Base-by-base conservation (phyloP, 2,888 invertebrate genomes). In the Cetonia aurata region DNA sequence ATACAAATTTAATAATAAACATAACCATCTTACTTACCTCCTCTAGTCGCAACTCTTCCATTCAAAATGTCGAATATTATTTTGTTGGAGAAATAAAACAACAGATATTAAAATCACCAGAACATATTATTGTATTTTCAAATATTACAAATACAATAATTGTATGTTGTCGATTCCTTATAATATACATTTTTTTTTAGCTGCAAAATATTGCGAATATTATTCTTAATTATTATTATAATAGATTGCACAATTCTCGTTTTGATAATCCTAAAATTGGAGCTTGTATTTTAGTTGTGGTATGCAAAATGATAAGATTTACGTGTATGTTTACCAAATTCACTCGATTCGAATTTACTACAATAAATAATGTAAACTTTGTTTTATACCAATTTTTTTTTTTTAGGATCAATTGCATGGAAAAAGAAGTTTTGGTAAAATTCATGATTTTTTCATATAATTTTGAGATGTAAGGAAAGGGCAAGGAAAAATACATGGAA, bases 101-200 rank as follows among this genome's bases (percentile, higher is more conserved):
- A 25, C 53, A 19, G 25, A 41, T 60, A 67, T 65, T 68, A 60
- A 71, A 71, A 72, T 72, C 72, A 72, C 80, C 81, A 77, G 79
- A 83, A 82, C 82, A 81, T 82, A 80, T 25, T 25, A 25, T 25
- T 83, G 83, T 83, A 83, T 83, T 83, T 79, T 81, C 79, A 77
- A 82, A 83, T 83, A 81, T 81, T 83, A 83, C 82, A 83, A 83
- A 83, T 83, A 83, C 83, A 83, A 77, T 78, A 77, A 25, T 25
- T 25, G 25, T 25, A 4, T 25, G 79, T 78, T 78, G 79, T 79
- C 70, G 65, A 69, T 67, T 50, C 17, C 80, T 76, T 80, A 80
- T 78, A 79, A 80, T 80, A 82, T 78, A 81, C 81, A 80, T 78
- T 75, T 25, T n/a, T n/a, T 25, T 25, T 76, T 80, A 80, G 79